Evolutionary conservation across 2,888 invertebrate species (phyloP).

Genomic region (Drosophila affinis): DNA sequence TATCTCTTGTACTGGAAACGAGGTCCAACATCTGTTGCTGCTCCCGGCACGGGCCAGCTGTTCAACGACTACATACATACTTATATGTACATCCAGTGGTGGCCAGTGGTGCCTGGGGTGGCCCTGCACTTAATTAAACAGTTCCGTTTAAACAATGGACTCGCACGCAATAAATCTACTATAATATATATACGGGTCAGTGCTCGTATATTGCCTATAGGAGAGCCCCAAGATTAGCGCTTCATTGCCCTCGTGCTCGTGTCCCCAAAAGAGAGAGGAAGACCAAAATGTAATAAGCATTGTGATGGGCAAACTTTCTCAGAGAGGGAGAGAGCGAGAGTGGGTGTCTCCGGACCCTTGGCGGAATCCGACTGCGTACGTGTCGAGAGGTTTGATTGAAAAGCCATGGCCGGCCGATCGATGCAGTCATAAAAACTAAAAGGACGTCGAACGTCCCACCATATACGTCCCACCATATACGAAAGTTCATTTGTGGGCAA

Average conservation of each 20-base stretch:
- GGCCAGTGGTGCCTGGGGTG: constrained; percentile 8
- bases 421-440: constrained; percentile 58
- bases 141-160: constrained; percentile 40
- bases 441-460: constrained; percentile 42
- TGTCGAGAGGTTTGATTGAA: constrained; percentile 70
- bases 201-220: constrained; percentile 14
- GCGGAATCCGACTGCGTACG: constrained; percentile 50
- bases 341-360: constrained; percentile 11
- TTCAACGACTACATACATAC: no score
- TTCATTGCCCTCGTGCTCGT: constrained; percentile 12
- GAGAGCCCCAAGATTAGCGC: constrained; percentile 32
- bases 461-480: constrained; percentile 24
- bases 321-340: not conserved
- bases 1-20: not conserved
- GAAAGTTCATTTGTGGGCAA: constrained; percentile 49
- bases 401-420: constrained; percentile 47
- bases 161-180: not conserved
- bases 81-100: constrained; percentile 6
- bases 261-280: constrained; percentile 10
- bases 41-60: not conserved
- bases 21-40: constrained; percentile 16
- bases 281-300: constrained; percentile 50
- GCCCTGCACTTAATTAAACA: constrained; percentile 54
- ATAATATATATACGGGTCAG: not conserved
- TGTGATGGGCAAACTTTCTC: constrained; percentile 58